Conservation (phyloP, 2,113 vertebrate species). For the Tricholaema leucomelas region DNA sequence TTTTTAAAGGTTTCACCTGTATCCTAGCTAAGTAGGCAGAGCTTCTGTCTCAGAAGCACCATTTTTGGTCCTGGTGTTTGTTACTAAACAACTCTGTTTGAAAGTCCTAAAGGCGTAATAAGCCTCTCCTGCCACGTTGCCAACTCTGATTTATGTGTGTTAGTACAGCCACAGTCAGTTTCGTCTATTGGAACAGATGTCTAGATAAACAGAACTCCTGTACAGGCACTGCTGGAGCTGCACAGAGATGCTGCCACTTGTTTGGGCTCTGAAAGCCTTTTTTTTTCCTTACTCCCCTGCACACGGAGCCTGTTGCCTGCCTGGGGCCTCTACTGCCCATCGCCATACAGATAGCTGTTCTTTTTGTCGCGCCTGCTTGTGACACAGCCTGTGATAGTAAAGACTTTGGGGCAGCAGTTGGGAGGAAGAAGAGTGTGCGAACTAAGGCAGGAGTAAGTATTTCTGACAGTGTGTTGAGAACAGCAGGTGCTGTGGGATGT, state of each 20-base stretch:
- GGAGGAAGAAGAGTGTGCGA: background rate
- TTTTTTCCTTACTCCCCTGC: background rate
- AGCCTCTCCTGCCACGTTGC: background rate
- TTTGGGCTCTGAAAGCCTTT: background rate
- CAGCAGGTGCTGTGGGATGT: background rate
- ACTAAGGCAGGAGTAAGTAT: constrained; percentile 21
- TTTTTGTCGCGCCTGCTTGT: background rate
- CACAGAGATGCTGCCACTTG: background rate
- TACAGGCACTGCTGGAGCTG: background rate
- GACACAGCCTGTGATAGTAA: background rate
- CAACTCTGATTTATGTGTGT: background rate
- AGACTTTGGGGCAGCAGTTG: constrained; percentile 9
- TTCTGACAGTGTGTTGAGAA: background rate
- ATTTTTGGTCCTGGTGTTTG: background rate
- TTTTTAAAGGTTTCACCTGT: background rate
- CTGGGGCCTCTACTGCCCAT: background rate
- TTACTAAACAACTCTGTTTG: background rate
- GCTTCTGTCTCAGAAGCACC: background rate
- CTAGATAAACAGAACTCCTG: background rate
- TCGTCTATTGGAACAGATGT: background rate
- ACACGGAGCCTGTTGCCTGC: background rate
- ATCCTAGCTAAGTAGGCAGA: background rate
- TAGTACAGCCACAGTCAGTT: background rate
- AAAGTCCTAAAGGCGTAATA: background rate
- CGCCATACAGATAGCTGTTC: background rate